phyloP scores from a whole-genome alignment of 2,113 vertebrate species.

The Rhinolophus sinicus region DNA sequence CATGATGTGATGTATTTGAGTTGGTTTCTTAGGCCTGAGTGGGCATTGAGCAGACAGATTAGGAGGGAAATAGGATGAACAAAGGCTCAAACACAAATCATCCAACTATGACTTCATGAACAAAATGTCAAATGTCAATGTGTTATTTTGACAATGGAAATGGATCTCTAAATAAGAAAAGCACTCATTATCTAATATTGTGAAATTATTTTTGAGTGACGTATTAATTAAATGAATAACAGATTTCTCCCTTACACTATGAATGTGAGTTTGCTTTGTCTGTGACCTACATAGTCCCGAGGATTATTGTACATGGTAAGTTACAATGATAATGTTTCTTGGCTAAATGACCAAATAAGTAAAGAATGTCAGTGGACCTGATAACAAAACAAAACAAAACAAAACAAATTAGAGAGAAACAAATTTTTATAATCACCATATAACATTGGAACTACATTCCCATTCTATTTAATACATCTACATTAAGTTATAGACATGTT shows the following conservation, averaged over 20 bases:
- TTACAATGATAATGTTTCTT: not conserved
- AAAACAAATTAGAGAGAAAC: no score
- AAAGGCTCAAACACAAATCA: not conserved
- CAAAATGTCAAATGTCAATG: not conserved
- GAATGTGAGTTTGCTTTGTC: not conserved
- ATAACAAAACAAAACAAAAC: not conserved
- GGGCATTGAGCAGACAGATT: not conserved
- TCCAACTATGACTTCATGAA: not conserved
- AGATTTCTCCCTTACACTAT: not conserved
- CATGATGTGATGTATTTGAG: no score
- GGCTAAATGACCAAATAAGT: not conserved
- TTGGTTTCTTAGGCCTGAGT: not conserved
- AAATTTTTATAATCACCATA: not conserved
- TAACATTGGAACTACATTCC: not conserved
- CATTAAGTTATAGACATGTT: not conserved
- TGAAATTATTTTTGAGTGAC: slow-evolving; percentile 64
- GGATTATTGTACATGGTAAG: no score
- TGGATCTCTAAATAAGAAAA: not conserved
- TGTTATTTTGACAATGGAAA: not conserved
- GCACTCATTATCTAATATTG: not conserved
- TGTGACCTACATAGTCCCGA: not conserved
- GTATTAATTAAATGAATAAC: not conserved
- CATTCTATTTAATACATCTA: not conserved
- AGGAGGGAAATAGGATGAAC: not conserved
- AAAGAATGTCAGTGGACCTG: not conserved